Conservation (phyloP, 2,888 invertebrate species). For the Pseudanteris insignis region DNA sequence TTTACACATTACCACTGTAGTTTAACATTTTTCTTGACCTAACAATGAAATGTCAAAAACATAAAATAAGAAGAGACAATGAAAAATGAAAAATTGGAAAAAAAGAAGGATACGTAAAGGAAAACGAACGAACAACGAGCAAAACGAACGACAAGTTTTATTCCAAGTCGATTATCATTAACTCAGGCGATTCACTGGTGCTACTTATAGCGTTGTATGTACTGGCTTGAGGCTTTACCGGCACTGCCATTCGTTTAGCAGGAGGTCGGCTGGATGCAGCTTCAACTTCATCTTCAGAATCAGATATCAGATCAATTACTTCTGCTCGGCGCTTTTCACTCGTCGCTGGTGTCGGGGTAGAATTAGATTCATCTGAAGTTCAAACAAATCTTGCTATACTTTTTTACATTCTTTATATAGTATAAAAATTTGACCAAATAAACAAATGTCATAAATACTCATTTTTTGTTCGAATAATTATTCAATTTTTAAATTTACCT, state of each 20-base stretch:
- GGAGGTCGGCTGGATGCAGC: conserved; percentile 53
- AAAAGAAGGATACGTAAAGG: no score
- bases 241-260: conserved; percentile 52
- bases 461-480: no score
- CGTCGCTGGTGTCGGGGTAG: conserved; percentile 49
- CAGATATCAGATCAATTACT: conserved; percentile 63
- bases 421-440: no score
- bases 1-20: no score
- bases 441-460: no score
- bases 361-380: conserved; percentile 58
- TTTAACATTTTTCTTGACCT: no score
- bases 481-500: no score
- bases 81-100: no score
- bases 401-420: no score
- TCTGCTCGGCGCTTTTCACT: conserved; percentile 62
- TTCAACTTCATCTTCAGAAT: conserved; percentile 61
- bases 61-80: no score
- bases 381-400: no score
- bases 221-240: conserved; percentile 58
- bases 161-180: conserved; percentile 65
- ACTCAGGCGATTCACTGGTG: conserved; percentile 63
- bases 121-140: conserved; percentile 20
- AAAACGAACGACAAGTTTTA: conserved; percentile 46
- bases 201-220: conserved; percentile 59
- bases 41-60: no score